phyloP scores from a whole-genome alignment of 2,888 invertebrate species.

The Steinernema carpocapsae region DNA sequence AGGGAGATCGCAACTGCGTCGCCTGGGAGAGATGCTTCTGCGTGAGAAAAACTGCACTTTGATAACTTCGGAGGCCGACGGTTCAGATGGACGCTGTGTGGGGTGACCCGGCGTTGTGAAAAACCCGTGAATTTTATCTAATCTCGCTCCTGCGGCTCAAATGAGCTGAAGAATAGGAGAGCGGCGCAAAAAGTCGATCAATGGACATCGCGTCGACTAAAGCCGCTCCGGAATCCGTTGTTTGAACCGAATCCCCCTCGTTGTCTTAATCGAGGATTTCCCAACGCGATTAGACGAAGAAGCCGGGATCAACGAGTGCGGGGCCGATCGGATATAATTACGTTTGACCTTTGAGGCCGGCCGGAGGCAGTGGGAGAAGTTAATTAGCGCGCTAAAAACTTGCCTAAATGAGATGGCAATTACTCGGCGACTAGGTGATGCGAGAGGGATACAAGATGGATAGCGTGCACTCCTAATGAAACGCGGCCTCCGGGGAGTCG shows the following conservation, averaged over 20 bases:
- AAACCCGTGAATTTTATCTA: constrained; percentile 35
- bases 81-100: constrained; percentile 26
- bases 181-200: constrained; percentile 33
- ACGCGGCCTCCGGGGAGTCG: not conserved
- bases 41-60: constrained; percentile 24
- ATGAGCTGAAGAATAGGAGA: constrained; percentile 1
- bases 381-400: no score
- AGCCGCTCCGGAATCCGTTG: not conserved
- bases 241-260: not conserved
- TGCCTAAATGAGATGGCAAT: no score
- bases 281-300: not conserved
- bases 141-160: constrained; percentile 15
- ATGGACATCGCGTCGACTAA: not conserved
- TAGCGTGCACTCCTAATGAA: no score
- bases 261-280: not conserved
- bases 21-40: not conserved
- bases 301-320: no score
- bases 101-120: constrained; percentile 29
- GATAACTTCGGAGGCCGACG: not conserved
- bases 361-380: not conserved
- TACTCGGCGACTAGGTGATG: no score
- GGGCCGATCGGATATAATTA: not conserved
- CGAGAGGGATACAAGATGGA: no score
- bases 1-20: no score
- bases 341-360: not conserved